Percentiles rank a stretch among this genome's conserved stretches.
Evolutionary conservation across 2,113 vertebrate species (phyloP).

Genomic region (Meleagris gallopavo): DNA sequence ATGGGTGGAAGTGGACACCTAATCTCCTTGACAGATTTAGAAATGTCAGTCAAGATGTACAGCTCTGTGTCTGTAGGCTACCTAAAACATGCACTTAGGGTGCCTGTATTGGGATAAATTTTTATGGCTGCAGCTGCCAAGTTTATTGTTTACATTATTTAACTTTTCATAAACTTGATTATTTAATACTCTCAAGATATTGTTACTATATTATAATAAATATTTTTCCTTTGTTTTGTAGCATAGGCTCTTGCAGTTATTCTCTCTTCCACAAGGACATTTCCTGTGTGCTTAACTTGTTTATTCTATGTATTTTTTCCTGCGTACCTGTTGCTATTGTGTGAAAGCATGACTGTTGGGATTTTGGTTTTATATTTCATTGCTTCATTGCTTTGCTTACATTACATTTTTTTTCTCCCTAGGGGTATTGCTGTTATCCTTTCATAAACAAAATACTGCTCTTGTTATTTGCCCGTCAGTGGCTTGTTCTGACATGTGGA

Average conservation of each 20-base stretch:
- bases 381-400: neutral
- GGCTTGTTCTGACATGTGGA: neutral
- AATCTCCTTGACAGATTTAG: neutral
- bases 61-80: neutral
- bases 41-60: neutral
- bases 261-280: neutral
- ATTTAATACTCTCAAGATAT: neutral
- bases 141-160: neutral
- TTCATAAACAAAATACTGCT: neutral
- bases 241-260: neutral
- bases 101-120: neutral
- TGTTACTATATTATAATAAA: neutral
- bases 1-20: neutral
- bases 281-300: neutral
- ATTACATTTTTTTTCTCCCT: neutral
- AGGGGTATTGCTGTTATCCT: neutral
- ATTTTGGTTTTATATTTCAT: neutral
- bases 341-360: neutral
- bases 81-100: fast-evolving
- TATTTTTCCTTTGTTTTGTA: neutral
- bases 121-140: neutral
- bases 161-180: neutral
- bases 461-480: neutral
- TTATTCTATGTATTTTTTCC: neutral
- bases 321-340: neutral